A percentile compares a stretch with the other conserved stretches of the same genome.
Conservation (phyloP, 2,888 invertebrate species). For the Cryptocheilus praepositus region DNA sequence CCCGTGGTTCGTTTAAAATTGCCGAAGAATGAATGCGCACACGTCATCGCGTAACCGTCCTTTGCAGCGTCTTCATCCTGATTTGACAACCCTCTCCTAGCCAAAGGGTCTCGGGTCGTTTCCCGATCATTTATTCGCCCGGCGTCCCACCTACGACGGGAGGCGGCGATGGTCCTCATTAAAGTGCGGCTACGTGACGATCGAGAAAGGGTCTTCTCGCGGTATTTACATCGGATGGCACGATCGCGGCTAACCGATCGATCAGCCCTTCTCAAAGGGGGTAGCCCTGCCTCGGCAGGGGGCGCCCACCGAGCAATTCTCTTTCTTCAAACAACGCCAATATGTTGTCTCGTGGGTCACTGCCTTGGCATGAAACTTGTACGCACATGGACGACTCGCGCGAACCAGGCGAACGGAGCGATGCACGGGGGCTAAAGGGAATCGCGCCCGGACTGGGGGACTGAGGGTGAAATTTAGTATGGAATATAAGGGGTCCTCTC, state of each 20-base stretch:
- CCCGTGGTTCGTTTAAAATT: too few relatives aligned
- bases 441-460: constrained; percentile 22
- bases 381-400: constrained; percentile 43
- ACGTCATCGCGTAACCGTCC: too few relatives aligned
- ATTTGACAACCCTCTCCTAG: too few relatives aligned
- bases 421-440: constrained; percentile 21
- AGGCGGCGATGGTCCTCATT: constrained; percentile 29
- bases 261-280: constrained; percentile 43
- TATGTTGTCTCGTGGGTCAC: constrained; percentile 72
- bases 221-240: constrained; percentile 45
- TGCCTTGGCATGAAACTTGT: constrained; percentile 63
- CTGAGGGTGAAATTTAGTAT: constrained; percentile 63
- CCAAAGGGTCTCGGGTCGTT: too few relatives aligned
- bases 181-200: constrained; percentile 48
- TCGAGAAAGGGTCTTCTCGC: constrained; percentile 40
- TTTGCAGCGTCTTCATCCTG: too few relatives aligned
- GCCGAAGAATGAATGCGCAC: too few relatives aligned
- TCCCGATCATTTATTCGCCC: too few relatives aligned
- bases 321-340: constrained; percentile 71
- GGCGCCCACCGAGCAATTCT: constrained; percentile 46
- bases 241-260: constrained; percentile 48
- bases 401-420: not conserved
- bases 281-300: constrained; percentile 42
- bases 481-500: constrained; percentile 63
- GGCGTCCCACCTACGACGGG: too few relatives aligned